Evolutionary conservation across 2,888 invertebrate species (phyloP), one percentile per base, ranked within the genome.

Genomic region (Drosophila anomelani): DNA sequence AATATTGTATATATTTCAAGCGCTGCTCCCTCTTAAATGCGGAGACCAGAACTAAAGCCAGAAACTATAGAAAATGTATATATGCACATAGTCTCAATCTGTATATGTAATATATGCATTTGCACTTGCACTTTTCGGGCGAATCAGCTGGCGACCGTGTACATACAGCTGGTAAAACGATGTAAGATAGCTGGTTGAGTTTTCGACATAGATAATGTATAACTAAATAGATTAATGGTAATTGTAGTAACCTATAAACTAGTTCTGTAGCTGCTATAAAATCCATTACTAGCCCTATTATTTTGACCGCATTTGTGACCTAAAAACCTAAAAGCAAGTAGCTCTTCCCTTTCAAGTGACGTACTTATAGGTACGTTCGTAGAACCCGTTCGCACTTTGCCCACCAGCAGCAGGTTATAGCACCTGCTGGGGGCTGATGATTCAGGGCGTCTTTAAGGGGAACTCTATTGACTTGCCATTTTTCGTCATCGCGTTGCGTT

Each of bases 1-100:
- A 85, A 85, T 77, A 84, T 73, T 79, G 17, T 47, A 54, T 34
- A 58, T 58, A 55, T 47, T 66, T 32, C 36, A 46, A 57, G 34
- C 57, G 39, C n/a, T 38, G 39, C 71, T 46, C 71, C 51, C 63
- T 36, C 54, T 68, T 78, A 61, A 68, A 61, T 59, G 54, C 20
- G 49, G 56, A 29, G 38, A 64, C 63, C 67, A 67, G 26, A 67
- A 67, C 67, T 67, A 57, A 70, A 36, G 71, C 36, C 34, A 54
- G 34, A 68, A 71, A 74, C 29, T 47, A 47, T 47, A 47, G 29
- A 29, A 47, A 47, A 55, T 61, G 10, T 41, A 41, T 17, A 41
- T 41, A 41, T 20, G 5, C 10, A 41, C 5, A 41, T 41, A 13
- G 34, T 34, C 43, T 32, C 43, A 73, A 61, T 71, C 70, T 70